Evolutionary conservation across 2,888 invertebrate genomes (phyloP).

Genomic region (Calliphora vomitoria): DNA sequence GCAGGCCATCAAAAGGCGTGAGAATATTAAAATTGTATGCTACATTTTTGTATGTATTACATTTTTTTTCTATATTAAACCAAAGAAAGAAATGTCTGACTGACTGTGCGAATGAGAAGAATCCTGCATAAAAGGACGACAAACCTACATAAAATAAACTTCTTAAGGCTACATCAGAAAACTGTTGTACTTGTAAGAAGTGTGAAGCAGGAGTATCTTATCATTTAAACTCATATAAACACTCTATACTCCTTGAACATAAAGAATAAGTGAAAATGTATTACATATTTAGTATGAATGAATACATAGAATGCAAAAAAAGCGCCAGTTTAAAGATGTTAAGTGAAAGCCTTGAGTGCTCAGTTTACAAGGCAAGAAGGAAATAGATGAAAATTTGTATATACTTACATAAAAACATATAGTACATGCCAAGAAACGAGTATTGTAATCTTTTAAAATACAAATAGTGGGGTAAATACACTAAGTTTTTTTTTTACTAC

Average conservation of each 20-base stretch:
- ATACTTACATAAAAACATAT: neutral
- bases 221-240: conserved; percentile 10
- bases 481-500: no score
- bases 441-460: conserved; percentile 20
- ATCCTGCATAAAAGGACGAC: neutral
- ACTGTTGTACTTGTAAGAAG: conserved; percentile 4
- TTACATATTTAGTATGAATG: conserved; percentile 19
- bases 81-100: conserved; percentile 6
- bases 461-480: neutral
- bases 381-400: conserved; percentile 27
- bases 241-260: conserved; percentile 5
- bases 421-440: neutral
- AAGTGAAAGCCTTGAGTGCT: conserved; percentile 43
- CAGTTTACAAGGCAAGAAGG: conserved; percentile 42
- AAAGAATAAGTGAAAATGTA: conserved; percentile 41
- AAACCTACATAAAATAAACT: conserved; percentile 47
- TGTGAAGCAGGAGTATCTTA: conserved; percentile 11
- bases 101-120: conserved; percentile 3
- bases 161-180: conserved; percentile 31
- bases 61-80: neutral
- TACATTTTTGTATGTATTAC: conserved; percentile 15
- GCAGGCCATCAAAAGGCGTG: conserved; percentile 48
- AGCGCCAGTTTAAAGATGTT: conserved; percentile 36
- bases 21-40: conserved; percentile 60
- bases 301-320: conserved; percentile 11